These are phyloP conservation scores for Craseonycteris thonglongyai DNA, from an alignment of 2,113 vertebrate species.

Conservation along the genomic window DNA sequence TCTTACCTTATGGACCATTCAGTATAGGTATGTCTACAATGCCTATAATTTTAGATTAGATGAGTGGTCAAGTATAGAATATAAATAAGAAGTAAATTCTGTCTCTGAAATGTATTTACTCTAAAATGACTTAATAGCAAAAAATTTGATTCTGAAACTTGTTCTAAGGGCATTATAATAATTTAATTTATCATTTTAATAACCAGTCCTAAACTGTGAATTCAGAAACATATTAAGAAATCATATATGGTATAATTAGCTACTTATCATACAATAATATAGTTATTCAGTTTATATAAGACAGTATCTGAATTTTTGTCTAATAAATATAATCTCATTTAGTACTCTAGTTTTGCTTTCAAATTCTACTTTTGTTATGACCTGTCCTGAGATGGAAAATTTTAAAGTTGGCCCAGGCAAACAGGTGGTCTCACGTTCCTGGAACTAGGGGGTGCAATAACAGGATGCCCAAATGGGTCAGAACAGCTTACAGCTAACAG, in stretches of 20 bases:
- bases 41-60: background rate
- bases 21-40: background rate
- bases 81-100: background rate
- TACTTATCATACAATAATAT: background rate
- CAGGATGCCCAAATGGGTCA: no score
- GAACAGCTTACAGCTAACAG: no score
- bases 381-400: no score
- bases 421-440: no score
- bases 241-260: background rate
- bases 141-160: background rate
- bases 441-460: no score
- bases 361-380: background rate
- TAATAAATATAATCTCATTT: background rate
- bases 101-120: background rate
- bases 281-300: background rate
- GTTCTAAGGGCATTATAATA: background rate
- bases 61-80: background rate
- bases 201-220: background rate
- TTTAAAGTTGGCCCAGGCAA: no score
- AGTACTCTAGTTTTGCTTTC: background rate
- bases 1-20: background rate
- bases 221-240: background rate
- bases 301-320: background rate
- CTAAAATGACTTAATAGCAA: background rate
- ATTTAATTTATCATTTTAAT: background rate